A percentile compares a stretch with the other conserved stretches of the same genome.
These are phyloP conservation scores for Gallinago stenura DNA, from an alignment of 2,797 vertebrate species.

Conservation along the genomic window DNA sequence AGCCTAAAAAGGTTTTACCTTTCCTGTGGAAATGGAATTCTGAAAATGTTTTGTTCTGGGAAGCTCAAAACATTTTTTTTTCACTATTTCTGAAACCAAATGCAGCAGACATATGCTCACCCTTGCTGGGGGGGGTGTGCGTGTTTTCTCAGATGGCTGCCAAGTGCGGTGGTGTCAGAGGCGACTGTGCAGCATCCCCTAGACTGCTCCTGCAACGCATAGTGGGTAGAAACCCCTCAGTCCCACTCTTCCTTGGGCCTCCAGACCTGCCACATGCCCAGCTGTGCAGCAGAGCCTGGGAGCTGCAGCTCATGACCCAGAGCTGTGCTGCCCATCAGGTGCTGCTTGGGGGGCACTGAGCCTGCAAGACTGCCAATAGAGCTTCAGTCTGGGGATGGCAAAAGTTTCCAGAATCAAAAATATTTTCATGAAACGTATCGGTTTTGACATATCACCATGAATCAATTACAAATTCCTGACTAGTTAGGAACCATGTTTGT, in stretches of 20 bases:
- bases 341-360: neutral
- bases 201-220: neutral
- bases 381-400: neutral
- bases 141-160: neutral
- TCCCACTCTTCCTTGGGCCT: neutral
- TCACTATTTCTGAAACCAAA: neutral
- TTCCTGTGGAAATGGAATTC: slow-evolving; percentile 1
- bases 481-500: neutral
- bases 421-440: neutral
- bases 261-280: neutral
- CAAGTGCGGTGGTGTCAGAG: neutral
- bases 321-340: neutral
- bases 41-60: slow-evolving; percentile 11
- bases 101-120: neutral
- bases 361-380: neutral
- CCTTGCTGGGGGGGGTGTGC: accelerated
- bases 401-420: neutral
- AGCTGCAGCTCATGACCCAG: neutral
- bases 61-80: neutral
- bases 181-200: neutral
- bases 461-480: neutral
- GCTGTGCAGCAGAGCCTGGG: neutral
- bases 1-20: neutral
- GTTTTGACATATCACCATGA: neutral
- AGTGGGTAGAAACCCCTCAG: neutral